Evolutionary conservation across 30 jellyfish, hydroid and myxozoan genomes (phyloP).

Genomic region (Hydractinia echinata): DNA sequence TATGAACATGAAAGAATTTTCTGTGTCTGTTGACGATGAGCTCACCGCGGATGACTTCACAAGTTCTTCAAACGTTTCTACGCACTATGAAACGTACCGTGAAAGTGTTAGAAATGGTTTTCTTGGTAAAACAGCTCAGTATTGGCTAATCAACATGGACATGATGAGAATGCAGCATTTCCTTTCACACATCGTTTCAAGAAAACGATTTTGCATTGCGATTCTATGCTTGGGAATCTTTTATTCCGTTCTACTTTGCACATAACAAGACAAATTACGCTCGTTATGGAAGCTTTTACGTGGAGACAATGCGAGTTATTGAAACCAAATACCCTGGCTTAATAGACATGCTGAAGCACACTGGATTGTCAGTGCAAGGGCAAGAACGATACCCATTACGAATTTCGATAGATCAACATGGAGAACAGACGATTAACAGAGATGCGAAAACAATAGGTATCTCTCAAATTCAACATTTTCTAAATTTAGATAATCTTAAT

Average conservation of each 20-base stretch:
- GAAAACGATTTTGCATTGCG: slow-evolving; percentile 20
- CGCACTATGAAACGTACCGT: slow-evolving; percentile 2
- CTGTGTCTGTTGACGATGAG: neutral
- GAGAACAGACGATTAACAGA: neutral
- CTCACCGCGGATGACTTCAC: neutral
- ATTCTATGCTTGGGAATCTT: slow-evolving; percentile 13
- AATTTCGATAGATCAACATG: neutral
- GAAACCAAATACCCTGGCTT: neutral
- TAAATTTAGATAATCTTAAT: neutral
- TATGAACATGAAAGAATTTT: neutral
- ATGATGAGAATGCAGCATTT: slow-evolving; percentile 4
- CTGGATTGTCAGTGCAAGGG: neutral
- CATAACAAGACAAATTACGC: slow-evolving; percentile 32
- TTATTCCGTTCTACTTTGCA: slow-evolving; percentile 25
- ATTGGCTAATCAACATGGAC: slow-evolving; percentile 23
- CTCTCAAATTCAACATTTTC: neutral
- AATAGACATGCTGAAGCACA: neutral
- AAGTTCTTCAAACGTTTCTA: neutral
- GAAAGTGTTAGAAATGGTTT: slow-evolving; percentile 18
- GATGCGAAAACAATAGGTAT: slow-evolving; percentile 2
- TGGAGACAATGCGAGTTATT: neutral
- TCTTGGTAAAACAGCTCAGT: slow-evolving; percentile 34
- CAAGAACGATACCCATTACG: neutral
- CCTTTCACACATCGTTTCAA: slow-evolving; percentile 24
- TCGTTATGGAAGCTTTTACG: neutral